phyloP scores from a whole-genome alignment of 1,140 invertebrate species.

The Apolygus lucorum region DNA sequence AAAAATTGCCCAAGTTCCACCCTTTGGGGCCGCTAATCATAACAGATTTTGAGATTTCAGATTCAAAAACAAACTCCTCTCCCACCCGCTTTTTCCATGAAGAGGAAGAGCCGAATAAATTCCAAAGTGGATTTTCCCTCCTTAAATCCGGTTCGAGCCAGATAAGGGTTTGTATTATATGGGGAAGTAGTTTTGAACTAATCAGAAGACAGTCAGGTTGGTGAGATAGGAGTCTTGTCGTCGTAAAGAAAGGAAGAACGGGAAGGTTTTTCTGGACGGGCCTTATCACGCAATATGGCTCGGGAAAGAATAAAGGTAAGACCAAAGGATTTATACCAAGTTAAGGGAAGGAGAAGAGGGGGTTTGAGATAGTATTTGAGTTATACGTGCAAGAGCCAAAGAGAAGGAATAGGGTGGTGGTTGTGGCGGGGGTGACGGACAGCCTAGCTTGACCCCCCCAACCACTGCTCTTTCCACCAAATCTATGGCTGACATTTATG shows the following conservation, averaged over 20 bases:
- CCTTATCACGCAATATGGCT: slow-evolving; percentile 26
- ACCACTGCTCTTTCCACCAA: background rate
- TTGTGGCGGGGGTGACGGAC: slow-evolving; percentile 19
- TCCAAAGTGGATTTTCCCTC: background rate
- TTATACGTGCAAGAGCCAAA: slow-evolving; percentile 20
- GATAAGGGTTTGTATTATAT: background rate
- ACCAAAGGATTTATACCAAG: slow-evolving; percentile 19
- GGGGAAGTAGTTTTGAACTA: slow-evolving; percentile 4
- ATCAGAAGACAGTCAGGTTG: slow-evolving; percentile 7
- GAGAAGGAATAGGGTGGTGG: background rate
- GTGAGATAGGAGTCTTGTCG: slow-evolving; percentile 13
- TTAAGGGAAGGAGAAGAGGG: slow-evolving; percentile 10
- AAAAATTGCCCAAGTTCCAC: background rate
- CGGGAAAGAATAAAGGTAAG: slow-evolving; percentile 24
- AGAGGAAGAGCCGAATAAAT: background rate
- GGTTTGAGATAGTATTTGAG: slow-evolving; percentile 24
- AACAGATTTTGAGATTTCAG: background rate
- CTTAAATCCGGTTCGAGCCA: background rate
- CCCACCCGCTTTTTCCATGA: background rate
- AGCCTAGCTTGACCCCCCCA: slow-evolving; percentile 20
- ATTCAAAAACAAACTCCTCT: background rate
- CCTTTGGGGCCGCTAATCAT: background rate
- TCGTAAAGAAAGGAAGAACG: slow-evolving; percentile 22
- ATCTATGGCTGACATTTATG: slow-evolving; percentile 24
- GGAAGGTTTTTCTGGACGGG: slow-evolving; percentile 10